A percentile compares a stretch with the other conserved stretches of the same genome.
Conservation (phyloP, 2,888 invertebrate species). For the Platycheirus rosarum region DNA sequence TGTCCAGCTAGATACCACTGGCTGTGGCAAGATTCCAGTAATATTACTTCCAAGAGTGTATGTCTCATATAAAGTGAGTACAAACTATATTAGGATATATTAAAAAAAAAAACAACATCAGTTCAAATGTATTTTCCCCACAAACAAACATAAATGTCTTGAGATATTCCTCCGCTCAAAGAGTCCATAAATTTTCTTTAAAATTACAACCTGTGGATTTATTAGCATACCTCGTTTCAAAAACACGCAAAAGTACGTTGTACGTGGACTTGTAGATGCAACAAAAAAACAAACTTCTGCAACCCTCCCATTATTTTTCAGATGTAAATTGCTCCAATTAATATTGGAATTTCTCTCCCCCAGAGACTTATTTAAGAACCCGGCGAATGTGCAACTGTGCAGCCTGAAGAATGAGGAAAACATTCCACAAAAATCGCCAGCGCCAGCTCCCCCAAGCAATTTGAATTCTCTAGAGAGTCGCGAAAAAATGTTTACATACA, state of each 20-base stretch:
- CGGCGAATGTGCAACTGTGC: slow-evolving; percentile 20
- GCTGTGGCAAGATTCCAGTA: too few relatives aligned
- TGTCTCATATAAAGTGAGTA: too few relatives aligned
- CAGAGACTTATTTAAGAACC: slow-evolving; percentile 22
- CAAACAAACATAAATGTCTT: neutral
- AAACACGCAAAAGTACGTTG: slow-evolving; percentile 14
- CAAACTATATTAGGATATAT: too few relatives aligned
- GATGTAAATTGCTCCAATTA: slow-evolving; percentile 72
- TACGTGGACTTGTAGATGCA: neutral
- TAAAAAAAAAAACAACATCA: too few relatives aligned
- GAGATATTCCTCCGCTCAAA: neutral
- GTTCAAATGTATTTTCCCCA: too few relatives aligned
- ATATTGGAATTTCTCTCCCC: slow-evolving; percentile 62
- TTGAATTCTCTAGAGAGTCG: slow-evolving; percentile 24
- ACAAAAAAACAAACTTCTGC: neutral
- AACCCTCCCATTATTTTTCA: slow-evolving; percentile 8
- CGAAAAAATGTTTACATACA: neutral
- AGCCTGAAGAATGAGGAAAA: slow-evolving; percentile 59
- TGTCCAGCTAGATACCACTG: too few relatives aligned
- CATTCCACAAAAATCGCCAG: slow-evolving; percentile 40
- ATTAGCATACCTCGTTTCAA: neutral
- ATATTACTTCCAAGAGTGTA: too few relatives aligned
- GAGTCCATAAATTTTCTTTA: neutral
- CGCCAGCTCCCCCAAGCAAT: slow-evolving; percentile 25
- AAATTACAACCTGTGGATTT: slow-evolving; percentile 20